Base-by-base conservation (phyloP, 1,140 invertebrate species). In the Drosophila equinoxialis region DNA sequence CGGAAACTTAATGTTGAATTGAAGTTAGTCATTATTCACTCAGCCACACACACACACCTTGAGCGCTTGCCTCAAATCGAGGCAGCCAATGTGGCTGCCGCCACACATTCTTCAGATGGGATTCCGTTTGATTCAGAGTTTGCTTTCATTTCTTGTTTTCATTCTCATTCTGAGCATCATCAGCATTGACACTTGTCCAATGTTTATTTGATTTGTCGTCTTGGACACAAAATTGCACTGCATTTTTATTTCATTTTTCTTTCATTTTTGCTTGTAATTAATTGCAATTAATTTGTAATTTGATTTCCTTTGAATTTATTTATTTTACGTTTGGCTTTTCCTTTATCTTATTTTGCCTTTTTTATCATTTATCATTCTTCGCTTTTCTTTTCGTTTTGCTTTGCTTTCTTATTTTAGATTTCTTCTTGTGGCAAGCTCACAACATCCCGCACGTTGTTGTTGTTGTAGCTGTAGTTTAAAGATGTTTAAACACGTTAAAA, bases 391-490 rank as follows among this genome's bases (percentile, higher is more conserved):
- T 14, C 7, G 11, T 57, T 57, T 35, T 57, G 1, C 26, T 35
- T 41, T 72, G 55, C 57, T 69, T 59, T 48, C 33, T 74, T 61
- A 68, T 75, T 74, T 41, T 41, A 76, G 8, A 20, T 59, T 37
- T 64, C 48, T 37, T 69, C 48, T 37, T 69, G 73, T 66, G 73
- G 77, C 75, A 74, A 74, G 74, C 81, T 77, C 67, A 81, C 81
- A 85, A 85, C 82, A 78, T 51, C 45, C 74, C 82, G 82, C 81
- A 80, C 82, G 78, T 69, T 78, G 62, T 86, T 84, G 67, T 69
- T 57, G 58, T 54, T 73, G 10, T 64, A 64, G 63, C 48, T 54
- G 61, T 37, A 11, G 64, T 30, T 65, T 61, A 37, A 57, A 64
- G 61, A 39, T 48, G 14, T 30, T 6, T 17, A 17, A 71, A 78